phyloP scores from a whole-genome alignment of 2,888 invertebrate genomes.

The Gnatocerus cornutus region DNA sequence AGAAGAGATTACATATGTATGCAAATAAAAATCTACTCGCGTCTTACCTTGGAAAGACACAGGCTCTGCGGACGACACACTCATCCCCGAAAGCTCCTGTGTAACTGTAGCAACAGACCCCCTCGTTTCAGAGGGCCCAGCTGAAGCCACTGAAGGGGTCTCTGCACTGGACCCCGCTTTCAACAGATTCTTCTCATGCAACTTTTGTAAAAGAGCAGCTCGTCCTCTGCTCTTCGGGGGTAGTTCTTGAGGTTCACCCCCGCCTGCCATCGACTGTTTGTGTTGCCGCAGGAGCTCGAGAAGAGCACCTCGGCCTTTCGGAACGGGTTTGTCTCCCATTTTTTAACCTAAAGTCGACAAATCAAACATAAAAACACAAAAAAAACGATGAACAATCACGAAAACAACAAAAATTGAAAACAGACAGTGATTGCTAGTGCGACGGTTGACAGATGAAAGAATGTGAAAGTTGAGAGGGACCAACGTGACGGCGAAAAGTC shows the following conservation, averaged over 20 bases:
- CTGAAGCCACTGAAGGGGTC: no score
- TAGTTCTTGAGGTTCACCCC: constrained; percentile 29
- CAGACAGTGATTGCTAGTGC: no score
- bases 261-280: constrained; percentile 49
- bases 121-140: not conserved
- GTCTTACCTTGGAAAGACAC: constrained; percentile 55
- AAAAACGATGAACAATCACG: not conserved
- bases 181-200: constrained; percentile 54
- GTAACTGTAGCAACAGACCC: constrained; percentile 39
- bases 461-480: no score
- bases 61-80: constrained; percentile 49
- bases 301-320: constrained; percentile 61
- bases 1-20: no score
- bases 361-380: no score
- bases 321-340: constrained; percentile 51
- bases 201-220: constrained; percentile 62
- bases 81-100: constrained; percentile 31
- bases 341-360: not conserved
- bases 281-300: constrained; percentile 56
- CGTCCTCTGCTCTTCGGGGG: constrained; percentile 65
- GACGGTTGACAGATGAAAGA: no score
- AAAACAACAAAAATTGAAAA: not conserved
- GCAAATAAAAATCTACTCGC: no score
- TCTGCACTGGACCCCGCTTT: not conserved
- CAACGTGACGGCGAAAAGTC: no score